Conservation (phyloP, 1,140 invertebrate genomes). For the Zaprionus vittiger region DNA sequence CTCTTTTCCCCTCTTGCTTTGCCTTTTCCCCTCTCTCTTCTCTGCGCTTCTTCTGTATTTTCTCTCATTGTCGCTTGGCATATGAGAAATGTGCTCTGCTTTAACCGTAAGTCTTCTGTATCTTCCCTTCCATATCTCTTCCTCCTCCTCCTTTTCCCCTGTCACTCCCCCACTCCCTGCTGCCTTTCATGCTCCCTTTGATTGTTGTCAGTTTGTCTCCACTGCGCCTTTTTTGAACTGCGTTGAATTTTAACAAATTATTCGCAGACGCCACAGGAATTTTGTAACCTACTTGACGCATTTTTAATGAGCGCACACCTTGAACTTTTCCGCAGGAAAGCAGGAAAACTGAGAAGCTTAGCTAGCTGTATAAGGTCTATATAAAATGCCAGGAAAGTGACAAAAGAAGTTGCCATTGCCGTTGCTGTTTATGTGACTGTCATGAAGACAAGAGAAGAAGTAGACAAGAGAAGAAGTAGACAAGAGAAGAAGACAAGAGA, state of each 20-base stretch:
- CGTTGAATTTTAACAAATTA: constrained; percentile 75
- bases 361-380: constrained; percentile 68
- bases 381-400: constrained; percentile 62
- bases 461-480: not conserved
- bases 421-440: constrained; percentile 36
- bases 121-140: no score
- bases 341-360: constrained; percentile 57
- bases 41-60: constrained; percentile 36
- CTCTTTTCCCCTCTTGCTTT: constrained; percentile 39
- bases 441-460: constrained; percentile 23
- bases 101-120: constrained; percentile 20
- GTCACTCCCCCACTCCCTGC: not conserved
- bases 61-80: constrained; percentile 31
- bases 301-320: constrained; percentile 68
- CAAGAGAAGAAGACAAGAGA: not conserved
- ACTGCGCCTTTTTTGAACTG: constrained; percentile 41
- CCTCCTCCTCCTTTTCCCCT: not conserved
- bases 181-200: constrained; percentile 54
- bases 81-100: constrained; percentile 66
- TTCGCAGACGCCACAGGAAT: constrained; percentile 63
- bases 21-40: constrained; percentile 30
- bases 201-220: constrained; percentile 46
- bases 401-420: constrained; percentile 38
- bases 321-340: constrained; percentile 52
- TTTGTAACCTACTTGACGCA: constrained; percentile 56